A percentile compares a stretch with the other conserved stretches of the same genome.
Evolutionary conservation across 1,140 invertebrate species (phyloP).

Genomic region (Drosophila ercepeae): DNA sequence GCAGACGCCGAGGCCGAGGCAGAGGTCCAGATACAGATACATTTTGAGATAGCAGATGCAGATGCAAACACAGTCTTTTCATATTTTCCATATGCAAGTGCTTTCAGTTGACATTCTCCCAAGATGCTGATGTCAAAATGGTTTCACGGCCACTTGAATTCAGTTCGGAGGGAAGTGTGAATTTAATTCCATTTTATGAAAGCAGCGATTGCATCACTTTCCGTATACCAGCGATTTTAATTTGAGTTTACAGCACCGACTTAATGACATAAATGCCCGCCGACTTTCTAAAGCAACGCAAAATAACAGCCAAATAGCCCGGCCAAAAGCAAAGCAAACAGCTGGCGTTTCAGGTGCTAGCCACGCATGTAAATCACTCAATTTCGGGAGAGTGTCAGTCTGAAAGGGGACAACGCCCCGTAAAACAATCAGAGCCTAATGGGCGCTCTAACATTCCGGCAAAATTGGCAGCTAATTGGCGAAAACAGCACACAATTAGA

Average conservation of each 20-base stretch:
- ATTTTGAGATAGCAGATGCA: not conserved
- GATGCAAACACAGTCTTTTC: conserved; percentile 19
- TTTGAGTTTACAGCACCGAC: conserved; percentile 54
- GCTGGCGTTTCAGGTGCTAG: not conserved
- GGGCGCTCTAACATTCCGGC: conserved; percentile 41
- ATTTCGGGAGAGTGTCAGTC: conserved; percentile 49
- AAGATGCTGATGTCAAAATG: conserved; percentile 30
- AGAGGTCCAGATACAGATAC: not conserved
- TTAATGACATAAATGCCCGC: conserved; percentile 54
- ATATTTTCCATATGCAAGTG: conserved; percentile 34
- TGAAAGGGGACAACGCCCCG: conserved; percentile 45
- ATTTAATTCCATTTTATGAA: conserved; percentile 42
- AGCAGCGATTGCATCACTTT: conserved; percentile 60
- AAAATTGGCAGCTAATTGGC: conserved; percentile 77
- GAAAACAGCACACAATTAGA: conserved; percentile 71
- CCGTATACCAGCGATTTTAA: conserved; percentile 46
- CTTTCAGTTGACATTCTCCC: conserved; percentile 27
- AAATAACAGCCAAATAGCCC: conserved; percentile 45
- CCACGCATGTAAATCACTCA: conserved; percentile 69
- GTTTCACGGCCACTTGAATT: conserved; percentile 44
- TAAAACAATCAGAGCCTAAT: conserved; percentile 69
- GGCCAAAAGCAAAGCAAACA: conserved; percentile 13
- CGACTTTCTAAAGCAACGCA: conserved; percentile 64
- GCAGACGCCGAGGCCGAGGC: conserved; percentile 2
- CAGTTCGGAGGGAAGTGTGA: conserved; percentile 30